Evolutionary conservation across 2,888 invertebrate genomes (phyloP).

Genomic region (Drosophila borealis): DNA sequence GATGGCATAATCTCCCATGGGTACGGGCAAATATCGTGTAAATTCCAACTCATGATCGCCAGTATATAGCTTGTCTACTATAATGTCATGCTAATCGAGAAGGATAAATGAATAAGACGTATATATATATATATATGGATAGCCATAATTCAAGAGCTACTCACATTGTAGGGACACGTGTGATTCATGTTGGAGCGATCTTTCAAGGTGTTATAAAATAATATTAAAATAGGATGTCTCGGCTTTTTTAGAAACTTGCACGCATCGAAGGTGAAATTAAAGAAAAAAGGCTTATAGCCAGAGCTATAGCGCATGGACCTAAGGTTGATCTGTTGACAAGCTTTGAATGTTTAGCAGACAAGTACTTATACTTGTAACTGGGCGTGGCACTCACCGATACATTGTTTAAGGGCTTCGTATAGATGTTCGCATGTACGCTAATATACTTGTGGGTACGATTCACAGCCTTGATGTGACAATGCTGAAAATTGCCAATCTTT

Average conservation of each 20-base stretch:
- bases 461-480: constrained; percentile 50
- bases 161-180: constrained; percentile 35
- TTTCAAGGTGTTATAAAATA: constrained; percentile 10
- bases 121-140: not conserved
- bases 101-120: not conserved
- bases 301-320: constrained; percentile 24
- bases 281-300: constrained; percentile 39
- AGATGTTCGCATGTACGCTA: constrained; percentile 8
- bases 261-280: constrained; percentile 19
- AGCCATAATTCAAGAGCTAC: not conserved
- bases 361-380: too few relatives aligned
- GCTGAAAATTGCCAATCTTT: not conserved
- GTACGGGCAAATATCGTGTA: constrained; percentile 3
- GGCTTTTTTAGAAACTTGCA: constrained; percentile 38
- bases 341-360: not conserved
- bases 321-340: constrained; percentile 19
- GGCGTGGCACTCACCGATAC: constrained; percentile 28
- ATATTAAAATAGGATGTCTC: not conserved
- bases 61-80: constrained; percentile 15
- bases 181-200: constrained; percentile 38
- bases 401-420: constrained; percentile 13
- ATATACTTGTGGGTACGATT: constrained; percentile 58
- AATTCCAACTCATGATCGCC: constrained; percentile 3
- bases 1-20: constrained; percentile 26
- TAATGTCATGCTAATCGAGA: constrained; percentile 23